Base-by-base conservation (phyloP, 2,888 invertebrate species). In the Caenorhabditis angaria region DNA sequence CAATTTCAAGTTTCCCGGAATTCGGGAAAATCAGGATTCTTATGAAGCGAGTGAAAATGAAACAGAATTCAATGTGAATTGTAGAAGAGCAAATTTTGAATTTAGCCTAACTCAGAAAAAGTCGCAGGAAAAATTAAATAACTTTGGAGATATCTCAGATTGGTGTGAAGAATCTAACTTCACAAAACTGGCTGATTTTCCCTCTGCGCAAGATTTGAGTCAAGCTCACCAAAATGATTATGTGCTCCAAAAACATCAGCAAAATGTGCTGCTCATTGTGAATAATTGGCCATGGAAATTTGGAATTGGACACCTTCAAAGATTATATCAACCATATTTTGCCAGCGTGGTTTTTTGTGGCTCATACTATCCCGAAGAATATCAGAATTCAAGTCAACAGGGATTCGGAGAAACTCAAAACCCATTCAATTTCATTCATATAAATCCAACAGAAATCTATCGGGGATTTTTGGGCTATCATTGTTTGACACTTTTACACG, bases 271-370 rank as follows among this genome's bases (percentile, higher is more conserved):
- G 5, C 25, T 74, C 18, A 53, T 70, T 5, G 60, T 61, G 20
- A 66, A 63, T 50, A 70, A 74, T n/a, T 70, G n/a, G 14, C 58
- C 64, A 1, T 67, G 65, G 70, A 62, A 50, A 25, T 59, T 47
- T 8, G 55, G 29, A 22, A 60, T 63, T 5, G 70, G 70, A 22
- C 14, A 66, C 2, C 32, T 70, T 8, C 70, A 69, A 47, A 58
- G 66, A 32, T 22, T 74, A 10, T 74, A 74, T 54, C 25, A 70
- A 57, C 65, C 65, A 14, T 74, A 70, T 20, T 74, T 74, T 27
- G 74, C 65, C 6, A 53, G 54, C 8, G 61, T 64, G 12, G 41
- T 74, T 28, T 74, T 65, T 51, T 74, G 74, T 55, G 74, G 74
- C 5, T 50, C 69, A 1, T 74, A 53, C 8, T 10, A 35, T n/a